Conservation (phyloP, 2,113 vertebrate genomes). For the Mesocricetus auratus region DNA sequence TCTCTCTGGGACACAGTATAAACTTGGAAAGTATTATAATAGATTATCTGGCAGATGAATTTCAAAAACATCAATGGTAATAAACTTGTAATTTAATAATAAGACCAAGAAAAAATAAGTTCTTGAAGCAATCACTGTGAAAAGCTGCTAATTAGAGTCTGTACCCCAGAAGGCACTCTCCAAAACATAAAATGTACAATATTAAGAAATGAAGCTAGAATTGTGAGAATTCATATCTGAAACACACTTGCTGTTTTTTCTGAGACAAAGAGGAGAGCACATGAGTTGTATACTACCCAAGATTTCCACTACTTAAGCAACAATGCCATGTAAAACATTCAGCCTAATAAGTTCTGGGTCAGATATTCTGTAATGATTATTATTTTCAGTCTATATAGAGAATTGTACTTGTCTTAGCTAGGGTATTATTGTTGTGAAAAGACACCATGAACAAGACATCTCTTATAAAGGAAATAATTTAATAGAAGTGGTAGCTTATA, state of each 20-base stretch:
- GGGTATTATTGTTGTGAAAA: neutral
- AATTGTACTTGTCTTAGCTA: neutral
- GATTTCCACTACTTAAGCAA: neutral
- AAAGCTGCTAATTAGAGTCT: conserved; percentile 14
- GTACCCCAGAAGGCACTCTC: neutral
- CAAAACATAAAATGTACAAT: neutral
- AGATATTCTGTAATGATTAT: neutral
- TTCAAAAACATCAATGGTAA: conserved; percentile 47
- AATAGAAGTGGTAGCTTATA: neutral
- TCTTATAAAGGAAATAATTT: neutral
- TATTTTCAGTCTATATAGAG: neutral
- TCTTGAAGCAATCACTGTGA: neutral
- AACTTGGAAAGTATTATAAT: conserved; percentile 50
- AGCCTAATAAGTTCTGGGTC: neutral
- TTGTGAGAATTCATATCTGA: no score
- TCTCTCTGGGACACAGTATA: conserved; percentile 48
- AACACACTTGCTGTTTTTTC: neutral
- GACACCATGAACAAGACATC: neutral
- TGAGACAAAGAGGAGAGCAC: neutral
- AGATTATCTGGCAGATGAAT: conserved; percentile 63
- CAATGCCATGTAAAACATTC: neutral
- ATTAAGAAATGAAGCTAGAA: neutral
- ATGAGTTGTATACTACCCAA: neutral
- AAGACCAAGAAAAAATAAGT: conserved; percentile 6
- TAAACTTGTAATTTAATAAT: conserved; percentile 62